A percentile compares a stretch with the other conserved stretches of the same genome.
phyloP scores from a whole-genome alignment of 2,888 invertebrate species.

The Taenaris catops region DNA sequence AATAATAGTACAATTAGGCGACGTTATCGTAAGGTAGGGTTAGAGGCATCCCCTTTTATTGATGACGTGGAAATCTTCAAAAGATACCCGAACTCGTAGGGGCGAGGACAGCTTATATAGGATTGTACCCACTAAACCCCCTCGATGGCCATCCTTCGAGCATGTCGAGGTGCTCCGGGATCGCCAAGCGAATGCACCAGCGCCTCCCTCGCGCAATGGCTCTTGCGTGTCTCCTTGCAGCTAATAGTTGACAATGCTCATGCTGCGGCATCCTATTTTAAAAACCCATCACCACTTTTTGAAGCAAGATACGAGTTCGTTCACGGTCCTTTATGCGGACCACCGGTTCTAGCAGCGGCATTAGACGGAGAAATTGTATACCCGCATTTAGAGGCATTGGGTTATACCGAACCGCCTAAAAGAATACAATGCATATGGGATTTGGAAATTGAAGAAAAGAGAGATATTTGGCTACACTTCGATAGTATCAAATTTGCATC shows the following conservation, averaged over 20 bases:
- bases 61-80: too few species aligned
- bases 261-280: slow-evolving; percentile 93
- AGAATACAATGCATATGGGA: slow-evolving; percentile 90
- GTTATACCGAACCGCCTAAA: slow-evolving; percentile 84
- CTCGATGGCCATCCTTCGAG: too few species aligned
- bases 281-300: slow-evolving; percentile 90
- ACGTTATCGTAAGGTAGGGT: too few species aligned
- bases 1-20: too few species aligned
- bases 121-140: too few species aligned
- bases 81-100: too few species aligned
- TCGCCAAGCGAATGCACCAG: too few species aligned
- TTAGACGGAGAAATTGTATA: slow-evolving; percentile 94
- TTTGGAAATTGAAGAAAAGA: slow-evolving; percentile 88
- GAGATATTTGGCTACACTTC: slow-evolving; percentile 92
- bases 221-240: too few species aligned
- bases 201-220: too few species aligned
- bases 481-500: slow-evolving; percentile 93
- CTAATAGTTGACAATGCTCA: slow-evolving; percentile 91
- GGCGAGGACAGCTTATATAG: too few species aligned
- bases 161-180: too few species aligned
- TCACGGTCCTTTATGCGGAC: slow-evolving; percentile 93
- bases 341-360: slow-evolving; percentile 87
- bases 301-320: slow-evolving; percentile 94
- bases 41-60: too few species aligned
- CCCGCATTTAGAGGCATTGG: slow-evolving; percentile 90